These are phyloP conservation scores for Bombyx huttoni DNA, from an alignment of 2,888 invertebrate genomes.

Conservation along the genomic window DNA sequence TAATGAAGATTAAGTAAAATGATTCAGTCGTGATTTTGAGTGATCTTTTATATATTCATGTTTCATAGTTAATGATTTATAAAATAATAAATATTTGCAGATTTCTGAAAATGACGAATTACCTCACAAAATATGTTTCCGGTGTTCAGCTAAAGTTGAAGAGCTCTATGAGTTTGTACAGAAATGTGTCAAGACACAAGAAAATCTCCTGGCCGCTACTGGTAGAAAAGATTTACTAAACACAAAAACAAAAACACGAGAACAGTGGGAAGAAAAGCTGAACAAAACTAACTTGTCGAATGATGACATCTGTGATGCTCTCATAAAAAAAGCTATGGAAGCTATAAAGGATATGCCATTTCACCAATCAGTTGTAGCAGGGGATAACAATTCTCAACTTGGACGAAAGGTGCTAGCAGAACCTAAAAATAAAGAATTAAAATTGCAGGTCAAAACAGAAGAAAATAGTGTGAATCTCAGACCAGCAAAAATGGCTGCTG, in stretches of 20 bases:
- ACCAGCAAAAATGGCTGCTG: constrained; percentile 16
- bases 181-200: constrained; percentile 56
- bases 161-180: constrained; percentile 61
- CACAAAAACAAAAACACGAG: constrained; percentile 38
- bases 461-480: constrained; percentile 18
- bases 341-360: constrained; percentile 41
- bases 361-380: constrained; percentile 9
- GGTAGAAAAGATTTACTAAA: constrained; percentile 30
- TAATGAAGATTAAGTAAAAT: too few relatives aligned
- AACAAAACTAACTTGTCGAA: constrained; percentile 56
- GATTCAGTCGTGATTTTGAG: too few relatives aligned
- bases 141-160: constrained; percentile 65
- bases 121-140: constrained; percentile 66
- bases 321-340: constrained; percentile 61
- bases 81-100: constrained; percentile 27
- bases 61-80: not conserved
- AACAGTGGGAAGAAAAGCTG: constrained; percentile 53
- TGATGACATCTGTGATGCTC: constrained; percentile 60
- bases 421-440: constrained; percentile 5
- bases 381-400: constrained; percentile 15
- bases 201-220: constrained; percentile 32
- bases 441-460: not conserved
- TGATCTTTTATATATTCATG: too few relatives aligned
- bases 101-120: constrained; percentile 60
- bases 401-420: constrained; percentile 8